phyloP scores from a whole-genome alignment of 2,888 invertebrate species.

The Matsumyia berberina region DNA sequence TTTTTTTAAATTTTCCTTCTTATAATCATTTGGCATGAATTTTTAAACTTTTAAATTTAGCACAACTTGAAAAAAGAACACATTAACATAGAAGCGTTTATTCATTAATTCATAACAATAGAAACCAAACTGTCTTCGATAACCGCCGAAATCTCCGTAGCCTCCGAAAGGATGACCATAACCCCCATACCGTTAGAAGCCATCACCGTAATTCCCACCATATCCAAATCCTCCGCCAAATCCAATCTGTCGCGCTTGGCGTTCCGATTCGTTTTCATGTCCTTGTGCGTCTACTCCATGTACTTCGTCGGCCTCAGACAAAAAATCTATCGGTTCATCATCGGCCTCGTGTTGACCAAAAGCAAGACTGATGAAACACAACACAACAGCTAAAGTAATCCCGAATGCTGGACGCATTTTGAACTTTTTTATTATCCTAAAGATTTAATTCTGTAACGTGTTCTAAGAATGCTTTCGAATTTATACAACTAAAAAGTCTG shows the following conservation, averaged over 20 bases:
- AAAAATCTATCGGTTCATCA: conserved; percentile 12
- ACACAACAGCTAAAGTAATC: background rate
- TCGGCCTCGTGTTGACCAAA: background rate
- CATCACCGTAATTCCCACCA: background rate
- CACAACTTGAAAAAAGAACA: no score
- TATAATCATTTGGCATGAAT: no score
- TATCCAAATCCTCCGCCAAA: conserved; percentile 7
- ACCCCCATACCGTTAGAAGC: no score
- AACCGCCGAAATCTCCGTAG: background rate
- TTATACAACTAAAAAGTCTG: background rate
- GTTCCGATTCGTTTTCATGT: conserved; percentile 25
- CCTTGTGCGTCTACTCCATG: conserved; percentile 12
- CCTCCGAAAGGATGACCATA: background rate
- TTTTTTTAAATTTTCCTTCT: no score
- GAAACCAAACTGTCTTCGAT: background rate
- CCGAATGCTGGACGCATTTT: background rate
- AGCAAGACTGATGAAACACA: background rate
- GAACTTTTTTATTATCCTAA: background rate
- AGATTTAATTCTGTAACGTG: background rate
- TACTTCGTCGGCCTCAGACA: background rate
- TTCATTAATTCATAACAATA: background rate
- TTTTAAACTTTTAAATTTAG: no score
- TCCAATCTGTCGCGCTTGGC: conserved; percentile 3
- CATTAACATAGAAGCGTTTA: background rate
- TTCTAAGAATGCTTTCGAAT: background rate